Percentiles rank a stretch among this genome's conserved stretches.
phyloP scores from a whole-genome alignment of 2,113 vertebrate species.

The Poicephalus gulielmi region DNA sequence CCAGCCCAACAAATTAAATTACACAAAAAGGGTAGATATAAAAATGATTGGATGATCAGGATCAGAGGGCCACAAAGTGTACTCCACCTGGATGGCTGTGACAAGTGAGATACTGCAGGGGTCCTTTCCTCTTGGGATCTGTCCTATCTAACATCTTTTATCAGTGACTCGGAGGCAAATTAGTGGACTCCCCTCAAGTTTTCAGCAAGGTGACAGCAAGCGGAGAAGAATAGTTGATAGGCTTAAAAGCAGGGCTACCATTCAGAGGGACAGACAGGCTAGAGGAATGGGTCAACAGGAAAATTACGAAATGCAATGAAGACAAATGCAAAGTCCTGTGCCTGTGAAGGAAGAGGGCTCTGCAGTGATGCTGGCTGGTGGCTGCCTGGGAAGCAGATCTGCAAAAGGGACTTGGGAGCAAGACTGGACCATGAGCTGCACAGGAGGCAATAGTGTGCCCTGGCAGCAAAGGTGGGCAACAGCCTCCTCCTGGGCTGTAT shows the following conservation, averaged over 20 bases:
- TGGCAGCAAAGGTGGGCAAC: background rate
- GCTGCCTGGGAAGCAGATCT: background rate
- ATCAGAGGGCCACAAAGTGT: background rate
- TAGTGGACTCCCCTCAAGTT: background rate
- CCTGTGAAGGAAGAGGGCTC: background rate
- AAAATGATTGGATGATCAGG: background rate
- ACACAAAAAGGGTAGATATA: background rate
- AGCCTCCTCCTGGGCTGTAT: background rate
- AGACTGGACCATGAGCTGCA: background rate
- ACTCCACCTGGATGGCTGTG: background rate
- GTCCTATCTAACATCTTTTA: background rate
- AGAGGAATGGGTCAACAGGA: background rate
- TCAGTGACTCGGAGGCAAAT: background rate
- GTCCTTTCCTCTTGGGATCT: background rate
- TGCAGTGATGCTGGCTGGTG: background rate
- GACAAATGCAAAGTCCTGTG: background rate
- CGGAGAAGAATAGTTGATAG: background rate
- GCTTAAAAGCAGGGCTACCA: background rate
- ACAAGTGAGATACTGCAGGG: background rate
- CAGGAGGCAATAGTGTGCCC: background rate
- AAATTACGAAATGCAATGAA: background rate
- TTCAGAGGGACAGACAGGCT: background rate
- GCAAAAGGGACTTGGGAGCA: background rate
- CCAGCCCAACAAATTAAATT: background rate
- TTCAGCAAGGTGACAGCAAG: background rate